These are phyloP conservation scores for Hippopotamus amphibius DNA, from an alignment of 2,113 vertebrate species.

Conservation along the genomic window DNA sequence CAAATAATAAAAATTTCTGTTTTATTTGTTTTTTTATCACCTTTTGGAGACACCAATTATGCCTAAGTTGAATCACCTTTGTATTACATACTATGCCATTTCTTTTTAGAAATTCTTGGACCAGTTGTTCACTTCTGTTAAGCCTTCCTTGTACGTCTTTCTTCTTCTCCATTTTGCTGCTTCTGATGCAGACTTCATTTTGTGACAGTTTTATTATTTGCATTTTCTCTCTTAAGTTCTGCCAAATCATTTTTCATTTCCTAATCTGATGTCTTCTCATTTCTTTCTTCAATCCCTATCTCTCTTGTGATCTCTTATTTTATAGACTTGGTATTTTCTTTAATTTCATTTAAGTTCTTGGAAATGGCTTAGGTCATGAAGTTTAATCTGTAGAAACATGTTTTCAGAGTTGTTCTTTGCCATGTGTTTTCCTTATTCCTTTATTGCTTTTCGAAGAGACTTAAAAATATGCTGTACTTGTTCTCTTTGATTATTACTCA, in stretches of 20 bases:
- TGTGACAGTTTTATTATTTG: constrained; percentile 34
- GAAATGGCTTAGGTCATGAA: neutral
- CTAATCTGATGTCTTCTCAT: neutral
- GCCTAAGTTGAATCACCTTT: neutral
- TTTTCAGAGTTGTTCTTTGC: constrained; percentile 1
- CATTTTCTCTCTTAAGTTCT: constrained; percentile 25
- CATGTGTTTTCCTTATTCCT: neutral
- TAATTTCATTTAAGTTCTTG: constrained; percentile 4
- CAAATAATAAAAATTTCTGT: neutral
- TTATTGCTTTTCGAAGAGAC: constrained; percentile 1
- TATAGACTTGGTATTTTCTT: neutral
- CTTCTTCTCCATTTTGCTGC: neutral
- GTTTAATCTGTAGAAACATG: constrained; percentile 26
- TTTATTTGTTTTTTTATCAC: neutral
- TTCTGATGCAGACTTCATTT: neutral
- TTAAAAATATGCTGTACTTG: neutral
- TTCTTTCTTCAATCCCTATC: neutral
- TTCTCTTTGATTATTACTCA: neutral
- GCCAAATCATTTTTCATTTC: constrained; percentile 57
- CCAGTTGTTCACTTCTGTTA: neutral
- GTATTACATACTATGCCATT: neutral
- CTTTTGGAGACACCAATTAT: neutral
- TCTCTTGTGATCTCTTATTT: constrained; percentile 5
- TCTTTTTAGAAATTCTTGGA: neutral
- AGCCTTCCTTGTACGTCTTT: neutral